Percentiles rank a stretch among this genome's conserved stretches.
Conservation (phyloP, 2,888 invertebrate genomes). For the Cephus rjabovi region DNA sequence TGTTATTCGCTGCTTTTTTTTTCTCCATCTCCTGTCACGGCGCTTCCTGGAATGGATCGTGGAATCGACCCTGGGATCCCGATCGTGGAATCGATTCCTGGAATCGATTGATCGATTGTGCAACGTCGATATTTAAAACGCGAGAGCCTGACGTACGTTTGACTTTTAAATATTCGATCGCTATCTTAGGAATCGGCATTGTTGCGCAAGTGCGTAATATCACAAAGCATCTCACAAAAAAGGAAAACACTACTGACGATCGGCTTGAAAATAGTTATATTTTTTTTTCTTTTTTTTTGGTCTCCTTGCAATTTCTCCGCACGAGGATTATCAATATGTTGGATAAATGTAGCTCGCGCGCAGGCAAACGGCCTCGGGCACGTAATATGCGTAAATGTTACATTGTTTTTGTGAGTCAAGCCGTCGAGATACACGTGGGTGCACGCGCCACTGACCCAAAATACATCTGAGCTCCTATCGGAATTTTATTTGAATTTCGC, state of each 20-base stretch:
- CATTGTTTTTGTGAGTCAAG: slow-evolving; percentile 14
- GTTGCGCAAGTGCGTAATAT: not conserved
- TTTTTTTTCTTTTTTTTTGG: no score
- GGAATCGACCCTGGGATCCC: no score
- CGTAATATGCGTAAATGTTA: slow-evolving; percentile 7
- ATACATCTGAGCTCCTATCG: not conserved
- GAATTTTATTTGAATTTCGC: no score
- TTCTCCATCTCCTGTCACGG: not conserved
- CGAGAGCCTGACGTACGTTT: not conserved
- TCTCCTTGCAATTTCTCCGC: not conserved
- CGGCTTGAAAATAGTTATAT: no score
- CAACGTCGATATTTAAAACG: not conserved
- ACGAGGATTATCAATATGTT: no score
- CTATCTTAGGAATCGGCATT: not conserved
- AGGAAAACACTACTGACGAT: no score
- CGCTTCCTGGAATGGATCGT: not conserved
- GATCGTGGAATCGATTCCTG: no score
- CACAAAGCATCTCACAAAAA: not conserved
- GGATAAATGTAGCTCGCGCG: not conserved
- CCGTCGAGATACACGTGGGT: slow-evolving; percentile 3
- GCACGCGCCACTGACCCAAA: slow-evolving; percentile 12
- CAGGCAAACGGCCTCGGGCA: not conserved
- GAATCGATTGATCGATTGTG: not conserved
- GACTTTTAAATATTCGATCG: not conserved
- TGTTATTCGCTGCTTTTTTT: not conserved